A percentile compares a stretch with the other conserved stretches of the same genome.
Evolutionary conservation across 2,888 invertebrate species (phyloP).

Genomic region (Mongoloraphidia duomilia): DNA sequence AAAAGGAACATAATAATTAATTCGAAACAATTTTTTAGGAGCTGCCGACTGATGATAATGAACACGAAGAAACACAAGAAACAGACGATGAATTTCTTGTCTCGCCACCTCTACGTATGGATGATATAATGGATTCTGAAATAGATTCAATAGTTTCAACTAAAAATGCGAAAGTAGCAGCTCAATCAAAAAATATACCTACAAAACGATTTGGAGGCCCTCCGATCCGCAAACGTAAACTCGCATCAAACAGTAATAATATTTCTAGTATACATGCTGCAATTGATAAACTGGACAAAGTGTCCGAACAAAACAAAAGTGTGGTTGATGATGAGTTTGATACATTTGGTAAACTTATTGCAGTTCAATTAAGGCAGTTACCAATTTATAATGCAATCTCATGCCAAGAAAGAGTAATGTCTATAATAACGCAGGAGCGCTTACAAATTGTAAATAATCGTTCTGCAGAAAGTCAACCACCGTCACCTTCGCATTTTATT

Average conservation of each 20-base stretch:
- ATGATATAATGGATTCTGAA: conserved; percentile 4
- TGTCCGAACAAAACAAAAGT: conserved; percentile 10
- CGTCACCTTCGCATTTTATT: too few relatives aligned
- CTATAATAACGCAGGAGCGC: too few relatives aligned
- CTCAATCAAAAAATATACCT: conserved; percentile 9
- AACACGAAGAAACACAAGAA: conserved; percentile 1
- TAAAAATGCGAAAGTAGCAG: conserved; percentile 9
- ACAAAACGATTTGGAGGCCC: conserved; percentile 9
- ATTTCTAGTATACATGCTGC: conserved; percentile 11
- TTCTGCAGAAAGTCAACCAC: too few relatives aligned
- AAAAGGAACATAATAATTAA: too few relatives aligned
- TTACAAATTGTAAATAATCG: too few relatives aligned
- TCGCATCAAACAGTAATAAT: conserved; percentile 7
- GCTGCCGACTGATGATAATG: too few relatives aligned
- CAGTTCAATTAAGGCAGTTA: conserved; percentile 5
- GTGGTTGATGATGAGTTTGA: conserved; percentile 11
- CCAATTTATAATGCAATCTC: too few relatives aligned
- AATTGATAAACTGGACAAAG: conserved; percentile 12
- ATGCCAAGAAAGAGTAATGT: too few relatives aligned
- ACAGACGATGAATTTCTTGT: conserved; percentile 8
- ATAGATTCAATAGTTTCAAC: conserved; percentile 5
- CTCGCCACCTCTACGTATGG: conserved; percentile 7
- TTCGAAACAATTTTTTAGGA: too few relatives aligned
- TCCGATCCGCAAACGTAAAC: conserved; percentile 12
- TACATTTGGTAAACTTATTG: conserved; percentile 9